Evolutionary conservation across 30 jellyfish, hydroid and myxozoan species (phyloP), one percentile per base, ranked within the genome.

Genomic region (Sanderia malayensis): DNA sequence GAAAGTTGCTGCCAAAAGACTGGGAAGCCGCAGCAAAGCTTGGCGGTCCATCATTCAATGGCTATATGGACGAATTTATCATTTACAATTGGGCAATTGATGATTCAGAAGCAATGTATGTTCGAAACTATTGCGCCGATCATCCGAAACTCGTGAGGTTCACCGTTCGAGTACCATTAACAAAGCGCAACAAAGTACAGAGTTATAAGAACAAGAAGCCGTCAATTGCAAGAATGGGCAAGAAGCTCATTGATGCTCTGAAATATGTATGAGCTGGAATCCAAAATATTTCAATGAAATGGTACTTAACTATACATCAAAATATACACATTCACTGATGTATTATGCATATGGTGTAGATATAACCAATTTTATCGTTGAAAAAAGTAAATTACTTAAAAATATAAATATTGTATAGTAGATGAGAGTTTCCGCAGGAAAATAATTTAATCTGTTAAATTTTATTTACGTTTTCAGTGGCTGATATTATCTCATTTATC

Each of bases 21-120:
- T 92, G 98, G 98, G 98, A 92, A 29, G 73, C 88, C 7, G 98
- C 77, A 34, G 98, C 98, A 1, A 84, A 93, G 45, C 79, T 92
- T 4, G 98, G 98, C 68, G 98, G 70, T 44, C 60, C 74, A 44
- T 77, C 93, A 0, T 92, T 92, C 57, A 45, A 70, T 53, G 98
- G 98, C 9, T 84, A 37, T 46, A 73, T 92, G 73, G 98, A 92
- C 44, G 98, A 92, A 49, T 92, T 92, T 69, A 70, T 92, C 0
- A 71, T 92, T 88, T 92, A 92, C 73, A 92, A 92, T 57, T 92
- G 98, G 98, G 94, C 87, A n/a, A 58, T 92, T 1, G 98, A 92
- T 53, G 83, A 63, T 13, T 72, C 95, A 1, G 98, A 92, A 74
- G 98, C 96, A 58, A 45, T 78, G 57, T 92, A 92, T 70, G 93